These are phyloP conservation scores for Diachrysia chrysitis DNA, from an alignment of 2,888 invertebrate species.

Conservation along the genomic window DNA sequence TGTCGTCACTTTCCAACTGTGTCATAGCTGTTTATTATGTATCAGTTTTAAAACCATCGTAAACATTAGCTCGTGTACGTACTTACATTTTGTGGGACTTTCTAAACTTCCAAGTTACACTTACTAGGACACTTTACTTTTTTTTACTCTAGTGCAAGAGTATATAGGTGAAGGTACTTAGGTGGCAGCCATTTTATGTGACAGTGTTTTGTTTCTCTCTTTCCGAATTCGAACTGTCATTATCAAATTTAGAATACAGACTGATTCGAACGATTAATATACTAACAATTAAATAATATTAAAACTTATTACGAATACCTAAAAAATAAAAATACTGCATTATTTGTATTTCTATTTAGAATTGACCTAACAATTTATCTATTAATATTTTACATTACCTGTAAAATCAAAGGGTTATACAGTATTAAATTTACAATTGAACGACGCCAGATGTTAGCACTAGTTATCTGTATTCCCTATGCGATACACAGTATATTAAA, in stretches of 20 bases:
- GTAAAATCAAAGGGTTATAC: not conserved
- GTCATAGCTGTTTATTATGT: conserved; percentile 61
- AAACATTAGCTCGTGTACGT: conserved; percentile 50
- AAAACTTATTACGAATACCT: too few species aligned
- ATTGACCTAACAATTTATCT: too few species aligned
- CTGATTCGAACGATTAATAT: too few species aligned
- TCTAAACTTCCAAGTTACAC: conserved; percentile 34
- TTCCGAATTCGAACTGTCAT: too few species aligned
- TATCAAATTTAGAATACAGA: too few species aligned
- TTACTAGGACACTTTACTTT: conserved; percentile 17
- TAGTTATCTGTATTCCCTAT: conserved; percentile 55
- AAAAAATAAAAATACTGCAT: not conserved
- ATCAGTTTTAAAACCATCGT: conserved; percentile 63
- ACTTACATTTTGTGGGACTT: conserved; percentile 53
- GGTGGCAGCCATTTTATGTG: not conserved
- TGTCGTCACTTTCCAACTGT: conserved; percentile 57
- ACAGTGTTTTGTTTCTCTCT: not conserved
- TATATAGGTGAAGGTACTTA: not conserved
- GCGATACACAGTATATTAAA: too few species aligned
- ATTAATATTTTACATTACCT: too few species aligned
- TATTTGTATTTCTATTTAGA: not conserved
- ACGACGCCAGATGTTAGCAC: conserved; percentile 31
- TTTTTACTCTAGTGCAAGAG: not conserved
- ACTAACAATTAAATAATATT: too few species aligned
- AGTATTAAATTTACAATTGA: conserved; percentile 33